Base-by-base conservation (phyloP, 2,888 invertebrate genomes). In the Latrodectus elegans region DNA sequence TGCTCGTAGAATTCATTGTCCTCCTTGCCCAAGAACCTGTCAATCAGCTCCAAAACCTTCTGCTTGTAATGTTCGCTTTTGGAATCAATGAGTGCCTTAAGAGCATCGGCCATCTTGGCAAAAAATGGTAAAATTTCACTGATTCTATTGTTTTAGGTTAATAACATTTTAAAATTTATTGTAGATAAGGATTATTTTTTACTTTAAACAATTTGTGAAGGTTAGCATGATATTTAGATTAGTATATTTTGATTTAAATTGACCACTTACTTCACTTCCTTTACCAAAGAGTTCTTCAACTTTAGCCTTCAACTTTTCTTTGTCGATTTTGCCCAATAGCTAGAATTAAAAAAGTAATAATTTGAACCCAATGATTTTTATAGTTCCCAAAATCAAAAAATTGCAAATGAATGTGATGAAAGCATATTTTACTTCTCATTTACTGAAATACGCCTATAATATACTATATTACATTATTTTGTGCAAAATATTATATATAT, bases 231-330 rank as follows among this genome's bases (percentile, higher is more conserved):
- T 6, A 60, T 60, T 60, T 15, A 60, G 10, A 60, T 15, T 60
- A 60, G 12, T 60, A 60, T 15, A 9, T 15, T 14, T 12, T 10
- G 9, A 10, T 60, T 60, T 10, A 60, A 60, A 10, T 60, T 11
- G 12, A 60, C 0, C 10, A 11, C 74, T 76, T 74, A 88, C 87
- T 22, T 88, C 78, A 49, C 51, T 88, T 70, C 82, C 82, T 60
- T 88, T 88, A 71, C 87, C 87, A 22, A 88, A 88, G 14, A 83
- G 15, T 64, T 88, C 49, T 68, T 88, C 82, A 79, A 88, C 55
- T 51, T 74, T 88, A 6, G 38, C 87, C 26, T 88, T 88, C 68
- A 88, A 64, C 74, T 77, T 60, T 83, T 88, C 87, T 53, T 88
- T 88, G 87, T 88, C 83, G 17, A 88, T 64, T 14, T 70, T 75